A percentile compares a stretch with the other conserved stretches of the same genome.
phyloP scores from a whole-genome alignment of 2,797 vertebrate species.

The Melanotaenia maccullochi region DNA sequence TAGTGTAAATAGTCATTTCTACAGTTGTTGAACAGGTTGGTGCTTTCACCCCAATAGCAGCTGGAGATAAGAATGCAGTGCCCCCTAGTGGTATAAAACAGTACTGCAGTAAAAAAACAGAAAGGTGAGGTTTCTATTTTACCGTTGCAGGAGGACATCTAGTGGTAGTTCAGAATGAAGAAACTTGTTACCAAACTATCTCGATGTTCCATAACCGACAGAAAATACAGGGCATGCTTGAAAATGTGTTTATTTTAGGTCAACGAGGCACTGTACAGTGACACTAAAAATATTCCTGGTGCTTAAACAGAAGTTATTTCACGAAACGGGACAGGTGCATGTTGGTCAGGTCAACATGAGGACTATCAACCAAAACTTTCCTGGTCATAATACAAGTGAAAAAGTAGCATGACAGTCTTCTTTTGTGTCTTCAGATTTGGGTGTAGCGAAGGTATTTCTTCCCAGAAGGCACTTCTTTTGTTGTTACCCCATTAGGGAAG shows the following conservation, averaged over 20 bases:
- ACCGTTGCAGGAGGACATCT: constrained; percentile 41
- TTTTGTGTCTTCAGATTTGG: constrained; percentile 71
- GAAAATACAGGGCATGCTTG: background rate
- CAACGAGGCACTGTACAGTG: constrained; percentile 60
- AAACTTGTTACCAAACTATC: background rate
- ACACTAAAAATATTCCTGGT: background rate
- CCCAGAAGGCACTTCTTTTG: constrained; percentile 91
- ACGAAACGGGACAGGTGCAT: constrained; percentile 6
- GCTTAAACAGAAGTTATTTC: background rate
- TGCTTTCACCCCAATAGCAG: background rate
- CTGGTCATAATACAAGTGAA: background rate
- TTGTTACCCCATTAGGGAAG: constrained; percentile 90
- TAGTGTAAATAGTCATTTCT: constrained; percentile 28
- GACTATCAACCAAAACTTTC: background rate
- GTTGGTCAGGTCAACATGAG: constrained; percentile 1
- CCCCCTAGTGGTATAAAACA: constrained; percentile 37
- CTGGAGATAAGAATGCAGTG: constrained; percentile 10
- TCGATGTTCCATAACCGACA: background rate
- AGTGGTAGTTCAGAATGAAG: constrained; percentile 27
- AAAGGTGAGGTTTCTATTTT: background rate
- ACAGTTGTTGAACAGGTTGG: constrained; percentile 13
- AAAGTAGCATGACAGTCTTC: background rate
- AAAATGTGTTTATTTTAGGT: constrained; percentile 61
- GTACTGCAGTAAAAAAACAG: constrained; percentile 5
- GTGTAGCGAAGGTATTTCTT: constrained; percentile 96